Evolutionary conservation across 2,888 invertebrate genomes (phyloP), one percentile per base, ranked within the genome.

Genomic region (Mimas tiliae): DNA sequence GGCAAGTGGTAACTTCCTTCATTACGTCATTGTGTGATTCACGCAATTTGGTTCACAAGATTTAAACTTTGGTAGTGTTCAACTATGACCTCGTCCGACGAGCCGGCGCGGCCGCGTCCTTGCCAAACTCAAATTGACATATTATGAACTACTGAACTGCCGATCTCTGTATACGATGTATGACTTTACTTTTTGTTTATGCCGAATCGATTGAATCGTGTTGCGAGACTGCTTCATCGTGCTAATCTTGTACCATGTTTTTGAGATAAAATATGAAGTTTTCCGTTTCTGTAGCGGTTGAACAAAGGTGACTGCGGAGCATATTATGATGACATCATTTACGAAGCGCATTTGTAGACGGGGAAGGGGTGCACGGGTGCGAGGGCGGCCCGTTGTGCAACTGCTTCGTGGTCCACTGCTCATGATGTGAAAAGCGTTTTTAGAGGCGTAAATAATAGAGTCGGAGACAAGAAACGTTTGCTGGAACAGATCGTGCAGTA

Each of bases 351-450:
- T 89, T 88, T 88, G 84, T 84, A 84, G 83, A 78, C 76, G 78
- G 82, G 84, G 80, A 34, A 38, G 42, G 45, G 45, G 12, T 45
- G 42, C 7, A 9, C 1, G 45, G 58, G 19, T 19, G 19, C 42
- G 77, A 77, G 84, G 80, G 80, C 83, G 83, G 79, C 82, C 87
- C 86, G 88, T 88, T 88, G 84, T 87, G 81, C 80, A 78, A 80
- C 81, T 85, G 79, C 76, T 78, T 78, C 79, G 82, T 81, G 82
- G 82, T 79, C 78, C 81, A 80, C 88, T 91, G 91, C 83, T 88
- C 74, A 83, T 91, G 91, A 91, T 89, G 85, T 91, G 90, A 91
- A 92, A 91, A 91, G 89, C 89, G 84, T 85, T 89, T 88, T 85
- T 86, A 77, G 82, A 85, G 77, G 70, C 84, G 80, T 84, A 90